Percentiles rank a stretch among this genome's conserved stretches.
phyloP scores from a whole-genome alignment of 2,113 vertebrate species.

The Periophthalmus modestus region DNA sequence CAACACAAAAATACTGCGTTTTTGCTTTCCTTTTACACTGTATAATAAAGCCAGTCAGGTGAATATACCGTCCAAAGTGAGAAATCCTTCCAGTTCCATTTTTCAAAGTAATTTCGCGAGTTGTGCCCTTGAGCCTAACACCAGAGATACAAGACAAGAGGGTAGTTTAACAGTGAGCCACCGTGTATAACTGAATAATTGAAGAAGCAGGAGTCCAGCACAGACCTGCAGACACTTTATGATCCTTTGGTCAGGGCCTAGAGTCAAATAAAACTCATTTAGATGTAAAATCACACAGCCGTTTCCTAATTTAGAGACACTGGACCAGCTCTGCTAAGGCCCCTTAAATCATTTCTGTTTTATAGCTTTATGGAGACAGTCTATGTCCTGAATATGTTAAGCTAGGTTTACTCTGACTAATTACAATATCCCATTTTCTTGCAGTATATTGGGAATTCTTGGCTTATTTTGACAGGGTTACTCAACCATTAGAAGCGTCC shows the following conservation, averaged over 20 bases:
- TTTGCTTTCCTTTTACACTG: not conserved
- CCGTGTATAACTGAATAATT: constrained; percentile 34
- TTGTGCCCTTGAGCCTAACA: constrained; percentile 6
- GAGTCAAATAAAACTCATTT: constrained; percentile 45
- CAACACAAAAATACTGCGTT: not conserved
- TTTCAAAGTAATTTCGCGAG: constrained; percentile 1
- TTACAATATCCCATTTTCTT: not conserved
- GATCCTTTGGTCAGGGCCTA: constrained; percentile 44
- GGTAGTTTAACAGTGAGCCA: constrained; percentile 23
- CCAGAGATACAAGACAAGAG: constrained; percentile 11
- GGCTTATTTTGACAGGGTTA: not conserved
- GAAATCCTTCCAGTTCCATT: not conserved
- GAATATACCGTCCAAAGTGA: not conserved
- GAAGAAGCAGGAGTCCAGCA: constrained; percentile 32
- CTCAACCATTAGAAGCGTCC: no score
- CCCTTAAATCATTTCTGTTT: constrained; percentile 4
- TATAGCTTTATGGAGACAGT: not conserved
- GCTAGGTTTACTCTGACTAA: not conserved
- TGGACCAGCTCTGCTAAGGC: constrained; percentile 10
- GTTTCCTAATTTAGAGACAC: constrained; percentile 14
- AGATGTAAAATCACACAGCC: constrained; percentile 39
- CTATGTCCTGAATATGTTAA: constrained; percentile 1
- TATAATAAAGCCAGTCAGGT: not conserved
- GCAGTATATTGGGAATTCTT: not conserved
- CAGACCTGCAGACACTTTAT: constrained; percentile 33